Evolutionary conservation across 2,888 invertebrate genomes (phyloP).

Genomic region (Conomelus anceps): DNA sequence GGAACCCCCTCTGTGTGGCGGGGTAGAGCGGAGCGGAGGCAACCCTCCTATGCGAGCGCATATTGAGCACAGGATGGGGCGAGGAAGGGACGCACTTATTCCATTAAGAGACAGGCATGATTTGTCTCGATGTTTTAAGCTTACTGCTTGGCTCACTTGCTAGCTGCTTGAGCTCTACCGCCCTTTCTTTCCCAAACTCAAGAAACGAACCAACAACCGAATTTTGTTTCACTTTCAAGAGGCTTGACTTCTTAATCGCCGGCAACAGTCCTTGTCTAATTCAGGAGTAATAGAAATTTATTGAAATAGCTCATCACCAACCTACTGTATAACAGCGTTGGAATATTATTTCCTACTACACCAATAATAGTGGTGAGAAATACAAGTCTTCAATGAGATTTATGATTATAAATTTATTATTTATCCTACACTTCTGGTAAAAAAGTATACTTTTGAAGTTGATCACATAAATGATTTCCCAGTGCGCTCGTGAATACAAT

Average conservation of each 20-base stretch:
- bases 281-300: neutral
- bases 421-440: no score
- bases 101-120: conserved; percentile 19
- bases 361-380: no score
- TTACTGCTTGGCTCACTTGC: neutral
- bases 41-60: neutral
- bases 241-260: neutral
- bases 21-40: conserved; percentile 26
- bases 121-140: conserved; percentile 16
- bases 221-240: neutral
- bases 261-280: neutral
- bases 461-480: no score
- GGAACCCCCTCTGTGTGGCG: conserved; percentile 14
- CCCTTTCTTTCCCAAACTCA: no score
- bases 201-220: no score
- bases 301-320: no score
- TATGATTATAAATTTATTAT: no score
- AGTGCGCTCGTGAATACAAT: no score
- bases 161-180: neutral
- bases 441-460: no score
- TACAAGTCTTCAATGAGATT: no score
- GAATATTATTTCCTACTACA: no score
- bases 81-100: conserved; percentile 12
- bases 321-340: no score
- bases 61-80: neutral